These are phyloP conservation scores for Chloropsis hardwickii DNA, from an alignment of 2,113 vertebrate species.

Conservation along the genomic window DNA sequence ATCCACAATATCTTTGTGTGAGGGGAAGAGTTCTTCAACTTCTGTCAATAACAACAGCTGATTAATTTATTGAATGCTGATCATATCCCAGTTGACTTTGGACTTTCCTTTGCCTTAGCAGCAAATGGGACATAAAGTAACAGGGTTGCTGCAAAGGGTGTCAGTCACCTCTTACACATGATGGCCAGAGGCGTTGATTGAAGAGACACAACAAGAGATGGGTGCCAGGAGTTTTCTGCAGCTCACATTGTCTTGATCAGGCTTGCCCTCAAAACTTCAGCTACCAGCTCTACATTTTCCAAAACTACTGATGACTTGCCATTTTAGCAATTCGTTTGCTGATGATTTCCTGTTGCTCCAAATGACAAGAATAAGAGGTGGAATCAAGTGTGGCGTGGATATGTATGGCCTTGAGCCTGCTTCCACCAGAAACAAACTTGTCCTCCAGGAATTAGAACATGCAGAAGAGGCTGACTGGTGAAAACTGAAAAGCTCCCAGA, in stretches of 20 bases:
- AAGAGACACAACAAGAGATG: neutral
- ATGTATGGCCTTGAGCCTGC: neutral
- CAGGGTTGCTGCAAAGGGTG: neutral
- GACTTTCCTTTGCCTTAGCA: neutral
- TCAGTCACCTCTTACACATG: neutral
- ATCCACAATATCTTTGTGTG: neutral
- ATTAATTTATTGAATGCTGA: neutral
- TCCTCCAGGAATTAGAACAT: neutral
- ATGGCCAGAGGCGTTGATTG: neutral
- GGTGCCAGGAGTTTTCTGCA: neutral
- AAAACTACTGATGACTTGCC: neutral
- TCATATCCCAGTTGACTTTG: neutral
- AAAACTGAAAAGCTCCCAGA: neutral
- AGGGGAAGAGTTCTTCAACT: neutral
- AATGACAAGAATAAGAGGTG: neutral
- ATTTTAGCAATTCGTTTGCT: neutral
- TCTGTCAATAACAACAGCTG: neutral
- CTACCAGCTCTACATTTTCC: neutral
- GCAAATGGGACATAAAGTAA: neutral
- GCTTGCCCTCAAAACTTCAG: neutral
- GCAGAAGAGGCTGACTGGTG: neutral
- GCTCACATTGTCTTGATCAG: neutral
- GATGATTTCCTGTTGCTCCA: neutral
- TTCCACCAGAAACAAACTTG: neutral
- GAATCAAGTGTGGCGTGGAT: neutral